Evolutionary conservation across 2,113 vertebrate genomes (phyloP).

Genomic region (Platycercus adscitus): DNA sequence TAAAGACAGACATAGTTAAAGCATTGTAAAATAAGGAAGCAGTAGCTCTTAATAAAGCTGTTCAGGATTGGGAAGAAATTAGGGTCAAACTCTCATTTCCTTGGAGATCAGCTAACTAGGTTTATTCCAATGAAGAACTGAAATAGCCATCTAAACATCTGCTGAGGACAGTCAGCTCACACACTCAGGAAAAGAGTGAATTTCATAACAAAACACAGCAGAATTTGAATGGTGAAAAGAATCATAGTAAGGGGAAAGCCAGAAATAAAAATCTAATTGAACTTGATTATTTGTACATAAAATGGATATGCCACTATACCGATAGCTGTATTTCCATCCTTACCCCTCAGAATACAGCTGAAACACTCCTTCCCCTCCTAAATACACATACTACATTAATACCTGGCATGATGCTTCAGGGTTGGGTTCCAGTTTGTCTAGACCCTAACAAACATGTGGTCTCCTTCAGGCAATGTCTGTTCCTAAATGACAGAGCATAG

Average conservation of each 20-base stretch:
- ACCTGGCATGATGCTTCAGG: not conserved
- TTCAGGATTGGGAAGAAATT: not conserved
- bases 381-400: not conserved
- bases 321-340: not conserved
- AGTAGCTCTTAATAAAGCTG: not conserved
- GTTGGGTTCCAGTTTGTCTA: not conserved
- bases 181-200: not conserved
- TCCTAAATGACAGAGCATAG: not conserved
- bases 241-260: not conserved
- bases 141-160: not conserved
- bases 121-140: not conserved
- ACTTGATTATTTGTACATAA: not conserved
- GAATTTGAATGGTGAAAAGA: not conserved
- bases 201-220: not conserved
- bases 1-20: not conserved
- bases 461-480: not conserved
- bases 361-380: not conserved
- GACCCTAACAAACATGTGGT: not conserved
- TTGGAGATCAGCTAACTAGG: not conserved
- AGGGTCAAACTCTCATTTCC: not conserved
- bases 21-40: not conserved
- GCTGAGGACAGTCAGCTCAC: not conserved
- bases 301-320: not conserved
- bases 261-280: not conserved
- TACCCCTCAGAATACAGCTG: not conserved